Base-by-base conservation (phyloP, 23 tunicate species). In the Halocynthia aurantium region DNA sequence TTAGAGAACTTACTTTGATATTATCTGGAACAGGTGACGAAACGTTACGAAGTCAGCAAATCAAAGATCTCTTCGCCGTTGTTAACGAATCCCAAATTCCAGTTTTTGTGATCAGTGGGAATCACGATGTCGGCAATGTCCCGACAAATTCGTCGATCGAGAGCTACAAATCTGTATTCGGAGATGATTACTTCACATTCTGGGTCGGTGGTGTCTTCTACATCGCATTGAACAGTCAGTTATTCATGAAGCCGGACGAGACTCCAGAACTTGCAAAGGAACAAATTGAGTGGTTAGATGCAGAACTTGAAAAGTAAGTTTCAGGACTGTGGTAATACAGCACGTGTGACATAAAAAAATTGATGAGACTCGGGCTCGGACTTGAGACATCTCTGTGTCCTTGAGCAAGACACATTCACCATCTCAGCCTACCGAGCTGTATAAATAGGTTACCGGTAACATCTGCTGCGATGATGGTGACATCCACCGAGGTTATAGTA, bases 81-180 rank as follows among this genome's bases (percentile, higher is more conserved):
- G 81, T 92, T 40, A 62, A 79, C 51, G 18, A 49, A 44, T 62
- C 82, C 10, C 31, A 52, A 20, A 86, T 92, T 74, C 98, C 98
- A 22, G 57, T 92, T 52, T 67, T 92, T 69, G 83, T 75, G 61
- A 73, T 78, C 20, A 72, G 87, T 57, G 98, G 98, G 15, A 92
- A 92, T 76, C 98, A 92, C 62, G 98, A 92, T 74, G 67, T 92
- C 19, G 98, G 98, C 8, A 82, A 86, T 69, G 52, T n/a, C 52
- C 98, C 98, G 10, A 84, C 85, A 15, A 56, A 21, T 66, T 78
- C 82, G 44, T 73, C 88, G 10, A 73, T 86, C 5, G 75, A 73
- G 8, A 64, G 50, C 4, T 82, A 85, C 85, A 74, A 53, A 52
- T 54, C 57, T 51, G 81, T 77, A 13, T 92, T 86, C 64, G 98